Conservation (phyloP, 2,888 invertebrate genomes). For the Esperia sulphurella region DNA sequence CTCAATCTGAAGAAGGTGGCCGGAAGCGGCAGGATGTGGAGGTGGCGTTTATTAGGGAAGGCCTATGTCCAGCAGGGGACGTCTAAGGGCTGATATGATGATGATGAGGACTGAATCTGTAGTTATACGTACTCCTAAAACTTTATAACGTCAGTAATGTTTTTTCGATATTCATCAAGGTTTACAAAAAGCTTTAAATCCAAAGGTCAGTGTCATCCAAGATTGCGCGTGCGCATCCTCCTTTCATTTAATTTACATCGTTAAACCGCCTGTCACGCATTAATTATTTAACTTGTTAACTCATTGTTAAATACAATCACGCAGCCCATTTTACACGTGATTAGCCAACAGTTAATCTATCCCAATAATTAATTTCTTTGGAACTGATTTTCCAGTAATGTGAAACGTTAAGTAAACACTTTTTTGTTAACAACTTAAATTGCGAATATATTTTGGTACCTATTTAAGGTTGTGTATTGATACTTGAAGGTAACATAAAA, state of each 20-base stretch:
- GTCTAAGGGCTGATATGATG: no score
- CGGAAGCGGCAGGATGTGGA: no score
- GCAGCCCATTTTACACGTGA: constrained; percentile 20
- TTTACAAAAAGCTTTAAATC: not conserved
- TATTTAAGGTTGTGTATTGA: no score
- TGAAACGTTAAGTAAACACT: constrained; percentile 4
- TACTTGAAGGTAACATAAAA: no score
- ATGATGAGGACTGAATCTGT: no score
- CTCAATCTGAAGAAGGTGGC: no score
- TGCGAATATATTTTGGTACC: no score
- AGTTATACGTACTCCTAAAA: no score
- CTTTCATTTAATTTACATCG: constrained; percentile 8
- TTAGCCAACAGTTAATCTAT: constrained; percentile 23
- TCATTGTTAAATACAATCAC: constrained; percentile 18
- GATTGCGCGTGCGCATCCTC: constrained; percentile 14
- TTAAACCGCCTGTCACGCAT: constrained; percentile 12
- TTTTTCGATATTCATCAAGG: not conserved
- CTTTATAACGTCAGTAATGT: no score
- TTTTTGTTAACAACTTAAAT: no score
- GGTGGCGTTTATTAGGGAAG: no score
- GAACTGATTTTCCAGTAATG: constrained; percentile 7
- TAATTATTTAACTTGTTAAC: constrained; percentile 15
- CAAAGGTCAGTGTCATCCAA: constrained; percentile 18
- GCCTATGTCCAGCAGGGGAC: no score
- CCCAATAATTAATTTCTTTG: constrained; percentile 12